Conservation (phyloP, 2,113 vertebrate genomes). For the Orthonyx spaldingii region DNA sequence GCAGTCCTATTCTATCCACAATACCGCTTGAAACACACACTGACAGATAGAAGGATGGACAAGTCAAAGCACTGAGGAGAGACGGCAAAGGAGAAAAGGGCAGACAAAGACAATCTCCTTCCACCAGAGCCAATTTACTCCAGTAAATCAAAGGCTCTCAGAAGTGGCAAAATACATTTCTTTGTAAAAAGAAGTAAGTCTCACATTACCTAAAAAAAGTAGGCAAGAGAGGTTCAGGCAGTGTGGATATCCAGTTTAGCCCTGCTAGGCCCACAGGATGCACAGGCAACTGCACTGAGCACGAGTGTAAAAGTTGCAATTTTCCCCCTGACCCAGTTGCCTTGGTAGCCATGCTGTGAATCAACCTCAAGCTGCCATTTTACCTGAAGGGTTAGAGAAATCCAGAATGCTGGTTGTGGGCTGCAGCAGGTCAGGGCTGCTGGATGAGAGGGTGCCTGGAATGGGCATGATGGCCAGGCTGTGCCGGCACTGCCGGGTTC, state of each 20-base stretch:
- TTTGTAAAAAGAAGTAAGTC: not conserved
- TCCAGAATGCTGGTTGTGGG: constrained; percentile 87
- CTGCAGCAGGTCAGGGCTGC: constrained; percentile 93
- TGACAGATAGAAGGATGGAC: not conserved
- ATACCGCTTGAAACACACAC: not conserved
- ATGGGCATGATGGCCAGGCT: constrained; percentile 96
- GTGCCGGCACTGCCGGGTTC: constrained; percentile 91
- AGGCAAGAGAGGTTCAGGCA: not conserved
- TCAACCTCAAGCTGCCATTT: not conserved
- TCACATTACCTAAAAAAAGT: not conserved
- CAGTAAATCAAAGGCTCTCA: not conserved
- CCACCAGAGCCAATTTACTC: not conserved
- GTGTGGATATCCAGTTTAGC: not conserved
- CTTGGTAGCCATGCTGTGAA: not conserved
- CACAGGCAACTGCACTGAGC: not conserved
- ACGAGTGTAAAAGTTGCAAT: rapidly evolving
- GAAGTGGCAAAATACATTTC: not conserved
- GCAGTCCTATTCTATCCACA: not conserved
- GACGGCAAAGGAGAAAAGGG: not conserved
- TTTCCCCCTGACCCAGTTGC: not conserved
- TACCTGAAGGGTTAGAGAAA: constrained; percentile 94
- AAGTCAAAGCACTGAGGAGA: not conserved
- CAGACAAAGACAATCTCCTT: not conserved
- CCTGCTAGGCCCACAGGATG: not conserved
- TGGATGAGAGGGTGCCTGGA: constrained; percentile 89